phyloP scores from a whole-genome alignment of 2,888 invertebrate species.

The Gryllus longicercus region DNA sequence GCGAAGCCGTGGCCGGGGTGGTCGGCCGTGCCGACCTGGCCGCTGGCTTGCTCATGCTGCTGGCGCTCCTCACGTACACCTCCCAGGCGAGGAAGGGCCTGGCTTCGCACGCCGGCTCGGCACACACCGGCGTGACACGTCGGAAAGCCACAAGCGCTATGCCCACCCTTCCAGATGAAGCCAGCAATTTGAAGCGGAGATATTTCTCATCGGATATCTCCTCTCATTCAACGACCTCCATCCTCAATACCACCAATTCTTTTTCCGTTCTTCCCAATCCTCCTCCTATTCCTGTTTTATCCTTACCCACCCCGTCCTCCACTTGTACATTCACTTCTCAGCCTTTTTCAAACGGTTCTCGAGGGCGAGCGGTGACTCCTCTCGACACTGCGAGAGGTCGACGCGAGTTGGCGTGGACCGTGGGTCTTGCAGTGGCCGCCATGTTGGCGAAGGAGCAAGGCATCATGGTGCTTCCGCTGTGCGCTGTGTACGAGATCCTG shows the following conservation, averaged over 20 bases:
- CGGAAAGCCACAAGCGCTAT: constrained; percentile 3
- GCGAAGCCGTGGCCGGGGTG: constrained; percentile 53
- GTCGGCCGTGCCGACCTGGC: constrained; percentile 49
- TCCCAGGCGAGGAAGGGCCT: constrained; percentile 28
- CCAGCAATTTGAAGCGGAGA: not conserved
- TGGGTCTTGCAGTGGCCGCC: constrained; percentile 45
- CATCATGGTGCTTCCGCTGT: constrained; percentile 52
- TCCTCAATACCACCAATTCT: too few species aligned
- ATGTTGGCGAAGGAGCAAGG: constrained; percentile 56
- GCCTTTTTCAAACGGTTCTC: not conserved
- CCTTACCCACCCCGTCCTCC: too few species aligned
- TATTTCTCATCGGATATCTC: too few species aligned
- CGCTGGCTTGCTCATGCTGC: constrained; percentile 54
- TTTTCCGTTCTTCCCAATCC: too few species aligned
- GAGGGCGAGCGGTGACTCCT: not conserved
- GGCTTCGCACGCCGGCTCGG: too few species aligned
- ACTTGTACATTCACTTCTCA: not conserved
- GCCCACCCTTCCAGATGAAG: not conserved
- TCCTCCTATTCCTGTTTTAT: too few species aligned
- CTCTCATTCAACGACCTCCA: too few species aligned
- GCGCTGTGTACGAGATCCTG: constrained; percentile 50
- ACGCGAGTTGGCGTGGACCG: constrained; percentile 40
- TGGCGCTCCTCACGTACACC: constrained; percentile 79
- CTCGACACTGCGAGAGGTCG: not conserved
- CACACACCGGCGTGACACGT: too few species aligned